Evolutionary conservation across 2,888 invertebrate genomes (phyloP).

Genomic region (Drosophila neutralis): DNA sequence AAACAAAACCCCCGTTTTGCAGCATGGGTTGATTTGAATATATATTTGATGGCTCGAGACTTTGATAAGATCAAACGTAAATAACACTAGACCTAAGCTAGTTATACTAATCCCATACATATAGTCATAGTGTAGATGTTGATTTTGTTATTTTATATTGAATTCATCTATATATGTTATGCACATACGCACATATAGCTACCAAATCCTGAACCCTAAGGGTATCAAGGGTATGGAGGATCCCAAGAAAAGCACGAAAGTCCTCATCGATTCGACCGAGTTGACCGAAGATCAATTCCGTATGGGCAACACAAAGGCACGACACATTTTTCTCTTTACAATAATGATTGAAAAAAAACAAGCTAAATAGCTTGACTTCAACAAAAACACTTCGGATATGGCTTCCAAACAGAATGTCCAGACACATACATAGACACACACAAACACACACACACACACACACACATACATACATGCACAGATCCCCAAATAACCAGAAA

Average conservation of each 20-base stretch:
- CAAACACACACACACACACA: constrained; percentile 12
- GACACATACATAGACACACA: constrained; percentile 16
- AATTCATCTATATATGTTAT: constrained; percentile 60
- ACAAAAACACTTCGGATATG: constrained; percentile 67
- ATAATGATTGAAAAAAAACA: constrained; percentile 14
- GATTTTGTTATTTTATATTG: constrained; percentile 24
- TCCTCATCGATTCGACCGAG: constrained; percentile 92
- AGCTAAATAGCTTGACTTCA: constrained; percentile 40
- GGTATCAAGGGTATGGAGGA: constrained; percentile 91
- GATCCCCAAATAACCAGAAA: constrained; percentile 33
- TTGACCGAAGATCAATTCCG: constrained; percentile 97
- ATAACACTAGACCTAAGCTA: constrained; percentile 69
- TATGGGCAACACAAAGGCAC: constrained; percentile 99
- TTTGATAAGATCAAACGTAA: constrained; percentile 64
- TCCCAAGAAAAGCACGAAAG: constrained; percentile 92
- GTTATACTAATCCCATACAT: constrained; percentile 58
- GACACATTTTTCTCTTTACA: constrained; percentile 78
- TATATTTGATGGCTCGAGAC: constrained; percentile 21
- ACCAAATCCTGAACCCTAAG: constrained; percentile 99
- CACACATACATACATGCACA: constrained; percentile 31
- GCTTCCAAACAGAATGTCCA: constrained; percentile 72
- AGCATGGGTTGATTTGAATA: constrained; percentile 66
- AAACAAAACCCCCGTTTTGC: constrained; percentile 31
- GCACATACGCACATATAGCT: constrained; percentile 87
- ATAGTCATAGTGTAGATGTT: constrained; percentile 41